Evolutionary conservation across 2,888 invertebrate species (phyloP), one percentile per base, ranked within the genome.

Genomic region (Melinaea menophilus): DNA sequence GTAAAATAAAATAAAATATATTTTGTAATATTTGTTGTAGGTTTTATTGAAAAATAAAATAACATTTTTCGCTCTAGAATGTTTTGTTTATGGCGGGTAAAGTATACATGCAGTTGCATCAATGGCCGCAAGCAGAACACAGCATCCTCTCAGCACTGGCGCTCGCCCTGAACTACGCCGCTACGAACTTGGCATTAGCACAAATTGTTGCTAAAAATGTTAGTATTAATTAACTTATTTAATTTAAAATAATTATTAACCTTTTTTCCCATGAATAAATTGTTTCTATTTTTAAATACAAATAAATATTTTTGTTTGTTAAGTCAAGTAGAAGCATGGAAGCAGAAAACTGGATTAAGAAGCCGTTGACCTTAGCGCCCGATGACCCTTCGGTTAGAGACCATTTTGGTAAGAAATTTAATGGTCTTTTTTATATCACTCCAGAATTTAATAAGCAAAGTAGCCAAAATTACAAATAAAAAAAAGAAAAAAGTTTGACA

Each of bases 1-100:
- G 22, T 22, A 22, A 22, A 22, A 22, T 22, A 22, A 22, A 22
- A 22, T 22, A 22, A 22, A 22, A 22, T 22, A 22, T 22, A 22
- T 22, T 22, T 22, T 22, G 22, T 22, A 22, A 1, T 22, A 22
- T 22, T 22, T 22, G 22, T 22, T 22, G 22, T 22, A 22, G 22
- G 22, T 22, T 22, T 22, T 22, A 22, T 22, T 22, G 0, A 22
- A 22, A 22, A 22, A 22, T 22, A 22, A 51, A 22, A 31, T 51
- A 11, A 11, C n/a, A 51, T 31, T 2, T 51, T 62, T 73, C 70
- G 70, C 78, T 76, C 37, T 93, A 97, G 95, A 95, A 95, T 79
- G 93, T 97, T 67, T 95, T 96, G 87, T 96, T 97, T 81, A 95
- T 98, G 88, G 92, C 98, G 71, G 97, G 97, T 11, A 98, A 98